Evolutionary conservation across 1,140 invertebrate species (phyloP), one percentile per base, ranked within the genome.

Genomic region (Neodiprion pinetum): DNA sequence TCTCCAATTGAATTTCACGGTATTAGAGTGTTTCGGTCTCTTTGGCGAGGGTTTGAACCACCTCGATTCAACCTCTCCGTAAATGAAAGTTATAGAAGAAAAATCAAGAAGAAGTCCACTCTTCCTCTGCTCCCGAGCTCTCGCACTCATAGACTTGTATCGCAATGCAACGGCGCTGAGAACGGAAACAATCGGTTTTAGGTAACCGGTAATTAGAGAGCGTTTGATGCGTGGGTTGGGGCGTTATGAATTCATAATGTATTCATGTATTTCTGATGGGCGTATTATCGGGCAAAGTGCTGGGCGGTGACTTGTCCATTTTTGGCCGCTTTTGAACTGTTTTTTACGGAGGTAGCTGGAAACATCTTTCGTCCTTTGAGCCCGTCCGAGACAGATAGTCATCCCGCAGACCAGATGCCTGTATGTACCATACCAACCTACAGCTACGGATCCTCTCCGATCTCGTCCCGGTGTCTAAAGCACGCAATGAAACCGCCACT

Each of bases 111-210:
- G 28, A 40, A 40, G 28, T 40, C 28, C 28, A 40, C 28, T 40
- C 28, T 40, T 40, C 28, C 2, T 40, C 0, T 4, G 28, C 28
- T 40, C 28, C 28, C 5, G 28, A 40, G 28, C 28, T 40, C 28
- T 40, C 28, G 1, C 28, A 40, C 28, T 40, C 5, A 40, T 40
- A 40, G 28, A 40, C 28, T 40, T 40, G 28, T 40, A 40, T 40
- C 28, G 28, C 1, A 40, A 40, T 40, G 28, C 28, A 40, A 40
- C 28, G 28, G 53, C 53, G 53, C 11, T 61, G 53, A 9, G 53
- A 61, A 61, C 11, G 53, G 53, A 61, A 61, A 61, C 53, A 61
- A 61, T 61, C 53, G 53, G 53, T 61, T 61, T 61, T 61, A 12
- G 53, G 53, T 61, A 61, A 61, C 53, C 53, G 53, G 53, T 61